A percentile compares a stretch with the other conserved stretches of the same genome.
Conservation (phyloP, 30 jellyfish, hydroid and myxozoan genomes). For the Sanderia malayensis region DNA sequence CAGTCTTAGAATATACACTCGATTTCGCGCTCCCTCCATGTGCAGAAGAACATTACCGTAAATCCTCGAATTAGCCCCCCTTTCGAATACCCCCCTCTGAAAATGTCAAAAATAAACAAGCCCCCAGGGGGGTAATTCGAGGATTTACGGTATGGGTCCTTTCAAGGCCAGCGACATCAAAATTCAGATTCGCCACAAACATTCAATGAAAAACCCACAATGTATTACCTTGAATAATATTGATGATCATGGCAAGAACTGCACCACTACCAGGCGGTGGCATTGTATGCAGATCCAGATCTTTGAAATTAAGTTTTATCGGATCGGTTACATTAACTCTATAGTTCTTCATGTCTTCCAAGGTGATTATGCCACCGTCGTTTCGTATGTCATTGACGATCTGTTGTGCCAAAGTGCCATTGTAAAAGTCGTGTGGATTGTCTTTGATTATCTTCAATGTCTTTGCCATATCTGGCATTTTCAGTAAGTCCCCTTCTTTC, state of each 20-base stretch:
- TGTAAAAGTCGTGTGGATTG: conserved; percentile 53
- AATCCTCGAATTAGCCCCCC: too few species aligned
- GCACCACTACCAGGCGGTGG: conserved; percentile 96
- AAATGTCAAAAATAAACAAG: too few species aligned
- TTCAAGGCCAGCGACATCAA: too few species aligned
- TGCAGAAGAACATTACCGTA: too few species aligned
- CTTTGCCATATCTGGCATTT: conserved; percentile 53
- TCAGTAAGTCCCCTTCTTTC: conserved; percentile 62
- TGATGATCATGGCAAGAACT: conserved; percentile 79
- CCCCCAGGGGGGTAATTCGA: too few species aligned
- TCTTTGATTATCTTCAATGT: conserved; percentile 50
- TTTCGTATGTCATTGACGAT: conserved; percentile 54
- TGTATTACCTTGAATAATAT: conserved; percentile 89
- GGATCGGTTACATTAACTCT: conserved; percentile 30
- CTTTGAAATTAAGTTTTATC: conserved; percentile 21
- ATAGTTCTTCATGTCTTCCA: conserved; percentile 54
- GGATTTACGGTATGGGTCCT: too few species aligned
- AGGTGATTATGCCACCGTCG: conserved; percentile 38
- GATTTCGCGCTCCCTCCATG: too few species aligned
- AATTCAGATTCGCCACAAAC: too few species aligned
- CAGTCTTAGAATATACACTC: too few species aligned
- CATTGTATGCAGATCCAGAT: conserved; percentile 66
- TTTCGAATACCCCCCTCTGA: too few species aligned
- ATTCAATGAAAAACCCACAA: too few species aligned
- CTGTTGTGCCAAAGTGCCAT: conserved; percentile 65